Percentiles rank a stretch among this genome's conserved stretches.
phyloP scores from a whole-genome alignment of 2,797 vertebrate genomes.

The Mustela erminea region DNA sequence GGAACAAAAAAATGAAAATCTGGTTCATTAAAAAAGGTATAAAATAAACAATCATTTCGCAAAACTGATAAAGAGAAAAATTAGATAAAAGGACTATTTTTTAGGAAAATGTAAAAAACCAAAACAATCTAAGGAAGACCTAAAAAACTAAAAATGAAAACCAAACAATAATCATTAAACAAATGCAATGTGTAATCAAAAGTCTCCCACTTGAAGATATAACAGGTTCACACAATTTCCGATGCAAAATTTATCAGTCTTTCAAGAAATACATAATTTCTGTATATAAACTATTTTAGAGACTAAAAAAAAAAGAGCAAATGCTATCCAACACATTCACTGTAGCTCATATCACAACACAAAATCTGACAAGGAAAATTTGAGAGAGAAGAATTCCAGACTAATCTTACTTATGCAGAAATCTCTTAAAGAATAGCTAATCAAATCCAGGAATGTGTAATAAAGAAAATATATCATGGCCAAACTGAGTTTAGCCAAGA shows the following conservation, averaged over 20 bases:
- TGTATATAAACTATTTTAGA: not conserved
- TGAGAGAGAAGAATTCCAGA: conserved; percentile 43
- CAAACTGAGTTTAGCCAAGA: conserved; percentile 48
- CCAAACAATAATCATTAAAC: not conserved
- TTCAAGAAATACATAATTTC: conserved; percentile 32
- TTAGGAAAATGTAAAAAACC: not conserved
- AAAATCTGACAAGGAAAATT: conserved; percentile 38
- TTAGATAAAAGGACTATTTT: not conserved
- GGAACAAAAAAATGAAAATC: not conserved
- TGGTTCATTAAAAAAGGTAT: not conserved
- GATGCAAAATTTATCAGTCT: conserved; percentile 48
- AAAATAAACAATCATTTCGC: not conserved
- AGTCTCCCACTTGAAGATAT: not conserved
- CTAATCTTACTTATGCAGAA: conserved; percentile 45
- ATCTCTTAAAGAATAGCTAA: conserved; percentile 16
- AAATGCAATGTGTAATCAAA: conserved; percentile 31
- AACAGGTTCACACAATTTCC: conserved; percentile 22
- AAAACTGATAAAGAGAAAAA: not conserved
- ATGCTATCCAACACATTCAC: not conserved
- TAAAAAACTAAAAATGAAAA: conserved; percentile 23
- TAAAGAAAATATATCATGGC: not conserved
- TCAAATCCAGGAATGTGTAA: not conserved
- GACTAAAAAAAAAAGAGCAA: conserved; percentile 28
- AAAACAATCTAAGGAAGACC: not conserved
- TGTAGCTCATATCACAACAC: not conserved